phyloP scores from a whole-genome alignment of 2,113 vertebrate species.

The Noturus placidus region DNA sequence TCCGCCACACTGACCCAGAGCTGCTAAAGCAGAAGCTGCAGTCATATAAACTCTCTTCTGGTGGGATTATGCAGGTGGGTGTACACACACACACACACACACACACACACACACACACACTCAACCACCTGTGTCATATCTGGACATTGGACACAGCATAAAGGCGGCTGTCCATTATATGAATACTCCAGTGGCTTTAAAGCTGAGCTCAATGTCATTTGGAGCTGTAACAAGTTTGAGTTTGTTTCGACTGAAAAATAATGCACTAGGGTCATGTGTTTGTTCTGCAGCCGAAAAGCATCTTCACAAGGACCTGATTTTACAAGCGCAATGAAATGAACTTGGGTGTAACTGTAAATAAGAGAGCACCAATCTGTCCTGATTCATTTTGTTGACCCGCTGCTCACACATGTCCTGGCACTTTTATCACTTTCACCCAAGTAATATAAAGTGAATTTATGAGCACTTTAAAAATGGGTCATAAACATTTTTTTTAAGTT shows the following conservation, averaged over 20 bases:
- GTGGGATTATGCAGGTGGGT: conserved; percentile 85
- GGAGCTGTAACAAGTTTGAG: conserved; percentile 1
- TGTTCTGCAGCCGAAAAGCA: background rate
- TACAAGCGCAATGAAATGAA: background rate
- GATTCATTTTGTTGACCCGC: background rate
- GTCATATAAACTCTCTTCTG: conserved; percentile 82
- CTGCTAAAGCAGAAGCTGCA: conserved; percentile 94
- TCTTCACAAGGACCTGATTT: background rate
- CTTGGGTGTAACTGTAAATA: background rate
- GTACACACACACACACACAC: conserved; percentile 25
- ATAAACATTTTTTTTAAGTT: background rate
- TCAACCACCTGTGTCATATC: background rate
- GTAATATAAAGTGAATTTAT: background rate
- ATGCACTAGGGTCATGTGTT: background rate
- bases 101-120: conserved; percentile 6
- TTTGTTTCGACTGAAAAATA: conserved; percentile 26
- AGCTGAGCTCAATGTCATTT: conserved; percentile 13
- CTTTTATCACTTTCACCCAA: background rate
- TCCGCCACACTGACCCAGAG: conserved; percentile 92
- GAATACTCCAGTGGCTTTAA: background rate
- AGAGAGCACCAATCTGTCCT: background rate
- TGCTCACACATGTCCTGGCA: background rate
- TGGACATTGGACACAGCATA: background rate
- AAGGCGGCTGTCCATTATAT: background rate
- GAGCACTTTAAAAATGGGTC: background rate